phyloP scores from a whole-genome alignment of 2,113 vertebrate genomes.

The Bufo gargarizans region DNA sequence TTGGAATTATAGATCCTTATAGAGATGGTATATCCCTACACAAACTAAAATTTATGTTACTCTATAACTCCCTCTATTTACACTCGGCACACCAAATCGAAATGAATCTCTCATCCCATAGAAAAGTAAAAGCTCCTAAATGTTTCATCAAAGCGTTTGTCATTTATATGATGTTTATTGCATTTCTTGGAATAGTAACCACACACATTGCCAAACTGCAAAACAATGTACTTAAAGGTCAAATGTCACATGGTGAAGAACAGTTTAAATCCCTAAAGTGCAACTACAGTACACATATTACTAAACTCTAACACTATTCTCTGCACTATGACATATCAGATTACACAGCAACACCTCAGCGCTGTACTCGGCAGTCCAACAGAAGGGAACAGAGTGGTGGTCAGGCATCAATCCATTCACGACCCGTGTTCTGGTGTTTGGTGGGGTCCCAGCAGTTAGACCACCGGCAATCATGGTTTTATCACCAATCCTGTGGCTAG shows the following conservation, averaged over 20 bases:
- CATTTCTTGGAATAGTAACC: neutral
- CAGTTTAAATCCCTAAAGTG: neutral
- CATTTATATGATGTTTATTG: constrained; percentile 2
- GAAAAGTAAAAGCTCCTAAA: neutral
- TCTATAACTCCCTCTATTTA: neutral
- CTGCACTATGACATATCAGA: neutral
- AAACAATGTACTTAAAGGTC: neutral
- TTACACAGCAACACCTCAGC: neutral
- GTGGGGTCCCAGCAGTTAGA: too few species aligned
- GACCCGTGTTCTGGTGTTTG: too few species aligned
- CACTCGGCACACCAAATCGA: neutral
- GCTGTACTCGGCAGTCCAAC: neutral
- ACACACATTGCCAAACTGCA: neutral
- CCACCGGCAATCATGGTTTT: too few species aligned
- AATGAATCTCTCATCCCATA: neutral
- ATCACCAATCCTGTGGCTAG: too few species aligned
- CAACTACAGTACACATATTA: neutral
- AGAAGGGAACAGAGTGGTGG: too few species aligned
- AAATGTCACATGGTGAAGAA: neutral
- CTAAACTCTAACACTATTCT: neutral
- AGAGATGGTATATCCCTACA: neutral
- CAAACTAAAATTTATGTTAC: neutral
- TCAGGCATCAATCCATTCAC: too few species aligned
- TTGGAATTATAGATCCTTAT: too few species aligned
- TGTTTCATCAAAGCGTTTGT: neutral